Base-by-base conservation (phyloP, 1,140 invertebrate species). In the Plodia interpunctella region DNA sequence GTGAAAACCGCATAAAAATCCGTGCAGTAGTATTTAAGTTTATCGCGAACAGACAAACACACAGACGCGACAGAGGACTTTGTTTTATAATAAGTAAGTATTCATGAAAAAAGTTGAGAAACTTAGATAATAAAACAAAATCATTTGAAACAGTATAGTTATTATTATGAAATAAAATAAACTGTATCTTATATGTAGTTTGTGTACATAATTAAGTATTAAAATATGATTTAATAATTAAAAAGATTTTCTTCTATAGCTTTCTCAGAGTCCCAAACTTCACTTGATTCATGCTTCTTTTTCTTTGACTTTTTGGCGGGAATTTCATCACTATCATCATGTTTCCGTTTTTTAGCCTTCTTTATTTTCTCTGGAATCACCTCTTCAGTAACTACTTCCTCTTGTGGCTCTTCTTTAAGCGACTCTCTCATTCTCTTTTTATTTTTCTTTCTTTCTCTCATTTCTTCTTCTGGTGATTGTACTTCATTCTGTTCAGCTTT, bases 241-340 rank as follows among this genome's bases (percentile, higher is more conserved):
- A 87, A 87, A 21, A 87, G 73, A 59, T 75, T 85, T 55, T 84
- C 72, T 61, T 85, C 76, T 57, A 87, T 87, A 20, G 82, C 80
- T 65, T 78, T 70, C 61, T 84, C 84, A 2, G 79, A 83, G 2
- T 85, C 82, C 84, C 84, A 87, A 17, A 66, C 67, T 53, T 78
- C 77, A 55, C 63, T 20, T 59, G 50, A 44, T 49, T 81, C 66
- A 44, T 68, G 53, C 62, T 84, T 84, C 11, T 72, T 59, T 38
- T 65, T 62, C 57, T 83, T 85, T 1, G 59, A 18, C 65, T 76
- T 72, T 25, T 70, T 75, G 5, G 59, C 54, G 25, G 44, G 18
- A n/a, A 38, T 51, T 8, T 59, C 63, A 21, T 67, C 59, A 13
- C 74, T 65, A 38, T 63, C 6, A 55, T 55, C 62, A 30, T 65